Percentiles rank a stretch among this genome's conserved stretches.
These are phyloP conservation scores for Tachyglossus aculeatus DNA, from an alignment of 2,797 vertebrate genomes.

Conservation along the genomic window DNA sequence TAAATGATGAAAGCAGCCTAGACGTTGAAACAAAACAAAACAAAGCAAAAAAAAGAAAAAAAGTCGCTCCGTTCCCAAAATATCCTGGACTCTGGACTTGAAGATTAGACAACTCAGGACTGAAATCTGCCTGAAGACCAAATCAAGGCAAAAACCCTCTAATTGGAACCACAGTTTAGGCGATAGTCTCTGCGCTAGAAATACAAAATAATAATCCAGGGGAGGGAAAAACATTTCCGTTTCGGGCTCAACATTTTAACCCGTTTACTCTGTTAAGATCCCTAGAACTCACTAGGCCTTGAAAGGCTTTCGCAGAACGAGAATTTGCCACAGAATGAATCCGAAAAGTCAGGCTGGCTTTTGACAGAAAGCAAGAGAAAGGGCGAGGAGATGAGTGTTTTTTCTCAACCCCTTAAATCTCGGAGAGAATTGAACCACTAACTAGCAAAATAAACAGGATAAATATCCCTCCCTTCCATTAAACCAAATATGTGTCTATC, in stretches of 20 bases:
- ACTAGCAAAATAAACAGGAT: conserved; percentile 5
- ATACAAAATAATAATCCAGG: accelerated
- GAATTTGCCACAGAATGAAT: too few relatives aligned
- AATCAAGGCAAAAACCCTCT: background rate
- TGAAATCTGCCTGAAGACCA: background rate
- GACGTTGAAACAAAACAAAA: background rate
- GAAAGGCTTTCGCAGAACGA: background rate
- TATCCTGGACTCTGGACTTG: too few relatives aligned
- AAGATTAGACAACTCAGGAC: background rate
- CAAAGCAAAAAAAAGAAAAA: background rate
- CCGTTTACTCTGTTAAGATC: background rate
- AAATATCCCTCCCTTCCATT: conserved; percentile 18
- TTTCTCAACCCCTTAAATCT: background rate
- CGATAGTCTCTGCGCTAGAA: too few relatives aligned
- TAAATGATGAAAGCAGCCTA: background rate
- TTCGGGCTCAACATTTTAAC: background rate
- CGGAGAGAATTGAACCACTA: conserved; percentile 14
- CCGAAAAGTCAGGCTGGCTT: background rate
- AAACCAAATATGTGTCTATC: conserved; percentile 1
- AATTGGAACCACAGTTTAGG: background rate
- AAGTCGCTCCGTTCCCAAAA: accelerated
- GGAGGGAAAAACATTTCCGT: background rate
- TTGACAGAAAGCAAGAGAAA: background rate
- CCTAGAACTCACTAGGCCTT: background rate
- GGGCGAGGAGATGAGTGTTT: background rate